phyloP scores from a whole-genome alignment of 2,113 vertebrate species.

The Pogona vitticeps region DNA sequence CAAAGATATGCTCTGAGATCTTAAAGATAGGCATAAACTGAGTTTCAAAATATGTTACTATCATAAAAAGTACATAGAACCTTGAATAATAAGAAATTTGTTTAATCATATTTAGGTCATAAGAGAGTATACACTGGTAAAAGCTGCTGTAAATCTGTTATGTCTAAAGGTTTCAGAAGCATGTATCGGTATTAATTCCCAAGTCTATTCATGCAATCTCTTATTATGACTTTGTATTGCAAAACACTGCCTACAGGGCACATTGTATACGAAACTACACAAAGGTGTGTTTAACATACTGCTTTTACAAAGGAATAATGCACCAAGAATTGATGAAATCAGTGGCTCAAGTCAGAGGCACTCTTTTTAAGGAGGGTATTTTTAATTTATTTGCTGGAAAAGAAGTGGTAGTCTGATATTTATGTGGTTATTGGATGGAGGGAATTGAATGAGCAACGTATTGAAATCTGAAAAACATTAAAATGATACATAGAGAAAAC shows the following conservation, averaged over 20 bases:
- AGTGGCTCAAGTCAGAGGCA: slow-evolving; percentile 46
- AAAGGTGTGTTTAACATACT: slow-evolving; percentile 30
- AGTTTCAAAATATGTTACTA: slow-evolving; percentile 24
- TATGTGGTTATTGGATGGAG: slow-evolving; percentile 47
- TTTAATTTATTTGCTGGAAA: slow-evolving; percentile 39
- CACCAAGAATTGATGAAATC: slow-evolving; percentile 46
- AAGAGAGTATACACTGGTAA: slow-evolving; percentile 32
- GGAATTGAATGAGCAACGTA: slow-evolving; percentile 49
- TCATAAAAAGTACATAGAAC: slow-evolving; percentile 30
- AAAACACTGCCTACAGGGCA: slow-evolving; percentile 16
- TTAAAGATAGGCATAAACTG: slow-evolving; percentile 38
- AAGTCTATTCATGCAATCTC: slow-evolving; percentile 31
- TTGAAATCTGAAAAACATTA: slow-evolving; percentile 51
- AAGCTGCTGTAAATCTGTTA: slow-evolving; percentile 40
- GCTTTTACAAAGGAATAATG: slow-evolving; percentile 24
- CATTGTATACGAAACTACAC: slow-evolving; percentile 32
- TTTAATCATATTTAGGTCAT: slow-evolving; percentile 64
- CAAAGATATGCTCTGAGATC: slow-evolving; percentile 41
- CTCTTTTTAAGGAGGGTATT: slow-evolving; percentile 51
- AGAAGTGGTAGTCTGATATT: slow-evolving; percentile 48
- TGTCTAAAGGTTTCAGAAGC: slow-evolving; percentile 52
- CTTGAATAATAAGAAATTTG: slow-evolving; percentile 55
- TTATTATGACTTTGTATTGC: slow-evolving; percentile 30
- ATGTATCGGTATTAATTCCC: slow-evolving; percentile 52
- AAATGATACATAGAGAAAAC: slow-evolving; percentile 67